Evolutionary conservation across 2,113 vertebrate species (phyloP), one percentile per base, ranked within the genome.

Genomic region (Microcebus murinus): DNA sequence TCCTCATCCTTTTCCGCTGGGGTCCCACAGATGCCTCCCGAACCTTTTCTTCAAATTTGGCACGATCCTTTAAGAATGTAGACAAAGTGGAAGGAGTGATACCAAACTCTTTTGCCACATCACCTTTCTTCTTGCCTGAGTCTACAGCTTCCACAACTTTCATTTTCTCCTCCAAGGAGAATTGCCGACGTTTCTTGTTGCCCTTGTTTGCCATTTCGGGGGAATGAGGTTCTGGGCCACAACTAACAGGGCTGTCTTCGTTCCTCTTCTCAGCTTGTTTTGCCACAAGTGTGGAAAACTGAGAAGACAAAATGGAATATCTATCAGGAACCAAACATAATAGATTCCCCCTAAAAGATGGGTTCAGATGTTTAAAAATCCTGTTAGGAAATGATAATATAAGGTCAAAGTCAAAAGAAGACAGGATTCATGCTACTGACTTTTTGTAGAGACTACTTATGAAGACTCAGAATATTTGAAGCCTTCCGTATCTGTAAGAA

Each of bases 151-250:
- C 86, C 20, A 83, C 36, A 39, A 91, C 82, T 65, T 91, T 91
- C 61, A 92, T 97, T 90, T 97, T 96, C 80, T 96, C 86, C 61
- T 96, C 93, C 36, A 80, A 42, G 45, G 86, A 96, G 74, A 93
- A 96, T n/a, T 91, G 88, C 48, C 6, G 2, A 59, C 8, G 34
- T 61, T 95, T 95, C 96, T 74, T 88, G 7, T 82, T 92, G 34
- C 91, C 76, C 52, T 93, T 61, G 39, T 83, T 92, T 59, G 68
- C 73, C 68, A 84, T 59, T 70, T 83, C 45, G 50, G 6, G 67
- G 88, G 85, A 29, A 42, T 23, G 11, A 97, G 81, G 55, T 42
- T 42, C 50, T 55, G 31, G 80, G 67, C 67, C 77, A 91, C 63
- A 84, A 74, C 63, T 68, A 73, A 94, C 21, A 63, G 45, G 84